Evolutionary conservation across 2,888 invertebrate species (phyloP), one percentile per base, ranked within the genome.

Genomic region (Stenurella melanura): DNA sequence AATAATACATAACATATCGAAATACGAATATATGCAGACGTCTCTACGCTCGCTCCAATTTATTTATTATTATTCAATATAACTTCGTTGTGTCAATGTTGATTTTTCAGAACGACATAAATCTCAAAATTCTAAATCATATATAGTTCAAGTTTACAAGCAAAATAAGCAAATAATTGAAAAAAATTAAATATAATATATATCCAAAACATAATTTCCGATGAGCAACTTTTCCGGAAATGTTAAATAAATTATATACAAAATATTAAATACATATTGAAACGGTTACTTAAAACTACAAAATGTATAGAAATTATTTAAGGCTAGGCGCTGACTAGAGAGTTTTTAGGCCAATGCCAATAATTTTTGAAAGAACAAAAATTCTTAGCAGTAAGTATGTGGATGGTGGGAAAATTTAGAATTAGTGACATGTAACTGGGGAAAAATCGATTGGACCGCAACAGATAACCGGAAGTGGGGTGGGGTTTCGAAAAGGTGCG

Each of bases 81-180:
- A 73, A 68, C 69, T 73, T 76, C 76, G 73, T 76, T 73, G 73
- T 57, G 69, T 76, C 19, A 11, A 34, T 58, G 67, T 26, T 21
- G 58, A 11, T 73, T 21, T 67, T 50, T 7, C 67, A 42, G 1
- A 50, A 50, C n/a, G 57, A 57, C 7, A 58, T 12, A 19, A 21
- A 2, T 21, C 15, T 19, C 58, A 18, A 58, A 58, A 58, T 58
- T 18, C 3, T 15, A 42, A 18, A 1, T 58, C 21, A 34, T 9
- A 34, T 7, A 50, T 60, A 60, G 15, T 30, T 60, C 7, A 58
- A 58, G 26, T n/a, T 15, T n/a, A 9, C 12, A 7, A 60, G 60
- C 21, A n/a, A 60, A 5, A 60, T 60, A 19, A 87, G 86, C 86
- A 82, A 85, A 82, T 82, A 76, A 78, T 30, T 30, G 30, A 54